Conservation (phyloP, 2,113 vertebrate genomes). For the Mus spicilegus region DNA sequence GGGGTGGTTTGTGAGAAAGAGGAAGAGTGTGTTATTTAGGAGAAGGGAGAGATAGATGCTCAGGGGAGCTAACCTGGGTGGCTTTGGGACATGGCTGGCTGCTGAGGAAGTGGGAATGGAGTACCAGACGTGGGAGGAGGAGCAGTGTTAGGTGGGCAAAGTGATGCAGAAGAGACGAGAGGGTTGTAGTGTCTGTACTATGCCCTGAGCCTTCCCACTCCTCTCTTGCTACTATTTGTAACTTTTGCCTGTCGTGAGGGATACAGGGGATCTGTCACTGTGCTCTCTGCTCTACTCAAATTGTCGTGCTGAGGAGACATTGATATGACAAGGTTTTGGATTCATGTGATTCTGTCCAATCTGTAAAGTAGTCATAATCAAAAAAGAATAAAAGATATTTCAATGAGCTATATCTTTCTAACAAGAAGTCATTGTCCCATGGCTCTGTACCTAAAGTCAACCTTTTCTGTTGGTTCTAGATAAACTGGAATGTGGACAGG, state of each 20-base stretch:
- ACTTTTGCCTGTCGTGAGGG: neutral
- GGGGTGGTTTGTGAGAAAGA: slow-evolving; percentile 13
- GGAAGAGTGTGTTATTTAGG: neutral
- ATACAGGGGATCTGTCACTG: neutral
- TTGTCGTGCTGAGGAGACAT: neutral
- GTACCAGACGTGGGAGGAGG: neutral
- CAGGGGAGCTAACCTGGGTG: neutral
- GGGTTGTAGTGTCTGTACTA: rapidly evolving
- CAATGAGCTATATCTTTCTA: neutral
- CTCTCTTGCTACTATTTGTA: neutral
- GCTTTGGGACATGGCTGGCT: neutral
- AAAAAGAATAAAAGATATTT: slow-evolving; percentile 23
- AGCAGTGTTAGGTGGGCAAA: neutral
- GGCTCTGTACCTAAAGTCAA: slow-evolving; percentile 8
- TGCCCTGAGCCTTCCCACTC: neutral
- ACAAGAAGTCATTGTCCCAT: neutral
- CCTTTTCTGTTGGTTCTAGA: neutral
- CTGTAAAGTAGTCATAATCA: neutral
- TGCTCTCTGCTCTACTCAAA: neutral
- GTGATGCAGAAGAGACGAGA: neutral
- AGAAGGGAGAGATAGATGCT: neutral
- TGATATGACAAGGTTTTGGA: slow-evolving; percentile 18
- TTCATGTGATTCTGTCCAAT: neutral
- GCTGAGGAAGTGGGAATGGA: neutral
- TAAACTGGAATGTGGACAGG: neutral